phyloP scores from a whole-genome alignment of 2,113 vertebrate genomes.

The Microtus richardsoni region DNA sequence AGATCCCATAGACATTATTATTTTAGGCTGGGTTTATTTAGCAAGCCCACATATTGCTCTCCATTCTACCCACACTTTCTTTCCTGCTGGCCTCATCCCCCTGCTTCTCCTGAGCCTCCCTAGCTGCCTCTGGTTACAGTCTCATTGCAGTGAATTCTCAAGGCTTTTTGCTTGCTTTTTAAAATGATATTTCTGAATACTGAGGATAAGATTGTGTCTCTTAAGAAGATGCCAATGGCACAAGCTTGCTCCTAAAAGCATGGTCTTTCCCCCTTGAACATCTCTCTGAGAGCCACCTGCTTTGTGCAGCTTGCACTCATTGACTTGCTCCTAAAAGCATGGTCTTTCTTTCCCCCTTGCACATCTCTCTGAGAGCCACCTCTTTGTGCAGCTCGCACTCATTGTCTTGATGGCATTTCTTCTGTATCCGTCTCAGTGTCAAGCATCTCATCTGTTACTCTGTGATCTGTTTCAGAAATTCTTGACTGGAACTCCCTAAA shows the following conservation, averaged over 20 bases:
- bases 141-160: not conserved
- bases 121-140: not conserved
- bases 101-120: not conserved
- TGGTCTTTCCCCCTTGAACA: not conserved
- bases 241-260: not conserved
- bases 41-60: not conserved
- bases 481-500: not conserved
- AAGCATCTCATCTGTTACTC: not conserved
- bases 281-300: not conserved
- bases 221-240: not conserved
- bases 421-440: not conserved
- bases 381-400: not conserved
- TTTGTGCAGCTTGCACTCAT: not conserved
- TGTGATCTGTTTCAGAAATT: not conserved
- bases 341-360: not conserved
- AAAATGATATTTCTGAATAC: not conserved
- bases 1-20: not conserved
- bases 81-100: not conserved
- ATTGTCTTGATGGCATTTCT: not conserved
- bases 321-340: not conserved
- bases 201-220: not conserved
- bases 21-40: not conserved
- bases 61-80: no score
- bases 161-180: not conserved
- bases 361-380: not conserved